Percentiles rank a stretch among this genome's conserved stretches.
phyloP scores from a whole-genome alignment of 2,888 invertebrate species.

The Acleris holmiana region DNA sequence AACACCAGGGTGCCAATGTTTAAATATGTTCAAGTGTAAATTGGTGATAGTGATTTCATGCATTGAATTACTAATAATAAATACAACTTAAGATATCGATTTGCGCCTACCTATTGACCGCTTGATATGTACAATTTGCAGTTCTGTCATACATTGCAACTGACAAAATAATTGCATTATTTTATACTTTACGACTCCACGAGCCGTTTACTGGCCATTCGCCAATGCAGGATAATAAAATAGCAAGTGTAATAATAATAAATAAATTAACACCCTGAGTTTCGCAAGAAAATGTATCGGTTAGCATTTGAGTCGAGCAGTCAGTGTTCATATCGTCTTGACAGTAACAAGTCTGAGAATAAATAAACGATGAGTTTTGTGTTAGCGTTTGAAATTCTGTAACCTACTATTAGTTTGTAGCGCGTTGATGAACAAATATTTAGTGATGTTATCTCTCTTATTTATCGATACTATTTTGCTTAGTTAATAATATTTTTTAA shows the following conservation, averaged over 20 bases:
- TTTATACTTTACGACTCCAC: slow-evolving; percentile 15
- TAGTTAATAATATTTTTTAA: too few relatives aligned
- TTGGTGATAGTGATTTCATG: too few relatives aligned
- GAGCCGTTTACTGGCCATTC: slow-evolving; percentile 6
- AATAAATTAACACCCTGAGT: not conserved
- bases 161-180: slow-evolving; percentile 4
- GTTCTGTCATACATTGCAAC: not conserved
- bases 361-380: not conserved
- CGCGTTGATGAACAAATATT: too few relatives aligned
- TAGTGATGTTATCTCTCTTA: too few relatives aligned
- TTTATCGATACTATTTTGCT: too few relatives aligned
- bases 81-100: too few relatives aligned
- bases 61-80: too few relatives aligned
- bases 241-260: slow-evolving; percentile 5
- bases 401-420: not conserved
- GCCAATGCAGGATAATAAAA: slow-evolving; percentile 11
- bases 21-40: too few relatives aligned
- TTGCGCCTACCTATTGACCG: too few relatives aligned
- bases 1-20: too few relatives aligned
- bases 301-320: not conserved
- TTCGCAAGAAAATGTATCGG: not conserved
- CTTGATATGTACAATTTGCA: too few relatives aligned
- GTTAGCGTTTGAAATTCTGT: not conserved
- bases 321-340: not conserved
- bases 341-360: not conserved